A percentile compares a stretch with the other conserved stretches of the same genome.
These are phyloP conservation scores for Drosophila meridionalis DNA, from an alignment of 2,888 invertebrate genomes.

Conservation along the genomic window DNA sequence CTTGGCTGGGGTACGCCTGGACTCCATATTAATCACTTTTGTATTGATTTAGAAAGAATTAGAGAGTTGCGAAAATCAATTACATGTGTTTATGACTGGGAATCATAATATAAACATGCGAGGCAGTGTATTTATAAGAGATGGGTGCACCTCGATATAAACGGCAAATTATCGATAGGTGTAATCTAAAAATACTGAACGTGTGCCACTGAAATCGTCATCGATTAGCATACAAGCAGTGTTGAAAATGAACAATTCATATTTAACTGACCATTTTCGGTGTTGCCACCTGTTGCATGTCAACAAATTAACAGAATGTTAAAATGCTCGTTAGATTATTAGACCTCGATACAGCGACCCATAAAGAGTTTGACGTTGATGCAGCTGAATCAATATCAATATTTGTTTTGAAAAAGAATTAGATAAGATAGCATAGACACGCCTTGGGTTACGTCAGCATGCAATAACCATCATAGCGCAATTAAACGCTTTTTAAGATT, in stretches of 20 bases:
- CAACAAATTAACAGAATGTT: background rate
- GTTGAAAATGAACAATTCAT: background rate
- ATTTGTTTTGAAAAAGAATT: background rate
- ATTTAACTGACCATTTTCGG: background rate
- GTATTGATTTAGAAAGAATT: background rate
- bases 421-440: constrained; percentile 24
- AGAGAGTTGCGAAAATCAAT: background rate
- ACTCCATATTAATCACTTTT: constrained; percentile 26
- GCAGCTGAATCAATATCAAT: constrained; percentile 7
- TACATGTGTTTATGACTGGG: background rate
- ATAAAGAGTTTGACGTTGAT: background rate
- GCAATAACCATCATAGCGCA: constrained; percentile 1
- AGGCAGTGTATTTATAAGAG: constrained; percentile 14
- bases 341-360: background rate
- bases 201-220: background rate
- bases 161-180: background rate
- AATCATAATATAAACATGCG: constrained; percentile 33
- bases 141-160: background rate
- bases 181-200: background rate
- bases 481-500: constrained; percentile 31
- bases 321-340: background rate
- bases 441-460: constrained; percentile 12
- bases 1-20: constrained; percentile 24
- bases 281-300: constrained; percentile 6
- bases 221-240: background rate